Percentiles rank a stretch among this genome's conserved stretches.
Evolutionary conservation across 2,888 invertebrate genomes (phyloP).

Genomic region (Drosophila buzzatii): DNA sequence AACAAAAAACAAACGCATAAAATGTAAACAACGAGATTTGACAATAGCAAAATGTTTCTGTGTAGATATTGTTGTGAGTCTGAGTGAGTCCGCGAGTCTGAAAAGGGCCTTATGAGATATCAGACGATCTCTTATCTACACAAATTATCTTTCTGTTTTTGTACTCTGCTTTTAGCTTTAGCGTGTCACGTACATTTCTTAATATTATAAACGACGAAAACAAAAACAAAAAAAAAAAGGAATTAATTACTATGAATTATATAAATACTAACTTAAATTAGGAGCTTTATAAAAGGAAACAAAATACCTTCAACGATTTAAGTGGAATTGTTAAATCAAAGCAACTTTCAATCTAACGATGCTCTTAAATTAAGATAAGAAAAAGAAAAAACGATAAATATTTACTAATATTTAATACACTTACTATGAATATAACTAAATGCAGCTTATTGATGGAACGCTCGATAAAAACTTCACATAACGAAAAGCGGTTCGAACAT

Average conservation of each 20-base stretch:
- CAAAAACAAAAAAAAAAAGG: constrained; percentile 42
- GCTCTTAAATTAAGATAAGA: constrained; percentile 61
- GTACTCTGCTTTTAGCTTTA: constrained; percentile 55
- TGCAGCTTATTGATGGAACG: constrained; percentile 40
- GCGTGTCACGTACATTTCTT: constrained; percentile 49
- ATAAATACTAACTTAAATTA: constrained; percentile 59
- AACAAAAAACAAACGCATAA: constrained; percentile 28
- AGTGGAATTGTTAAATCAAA: constrained; percentile 26
- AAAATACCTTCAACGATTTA: constrained; percentile 39
- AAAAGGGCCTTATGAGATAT: neutral
- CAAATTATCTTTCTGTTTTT: constrained; percentile 48
- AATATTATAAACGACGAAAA: constrained; percentile 63
- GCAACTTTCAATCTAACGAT: constrained; percentile 46
- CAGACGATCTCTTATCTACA: constrained; percentile 24
- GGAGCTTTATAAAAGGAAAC: constrained; percentile 27
- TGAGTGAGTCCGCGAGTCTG: constrained; percentile 5
- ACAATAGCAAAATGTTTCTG: constrained; percentile 53
- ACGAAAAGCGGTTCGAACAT: constrained; percentile 46
- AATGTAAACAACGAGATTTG: constrained; percentile 34
- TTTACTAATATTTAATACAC: constrained; percentile 44
- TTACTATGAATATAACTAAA: constrained; percentile 41
- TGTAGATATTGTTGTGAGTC: constrained; percentile 21
- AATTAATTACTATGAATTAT: constrained; percentile 37
- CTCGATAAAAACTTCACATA: constrained; percentile 22
- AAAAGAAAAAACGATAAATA: constrained; percentile 39